These are phyloP conservation scores for Notodonta dromedarius DNA, from an alignment of 2,888 invertebrate genomes.

Conservation along the genomic window DNA sequence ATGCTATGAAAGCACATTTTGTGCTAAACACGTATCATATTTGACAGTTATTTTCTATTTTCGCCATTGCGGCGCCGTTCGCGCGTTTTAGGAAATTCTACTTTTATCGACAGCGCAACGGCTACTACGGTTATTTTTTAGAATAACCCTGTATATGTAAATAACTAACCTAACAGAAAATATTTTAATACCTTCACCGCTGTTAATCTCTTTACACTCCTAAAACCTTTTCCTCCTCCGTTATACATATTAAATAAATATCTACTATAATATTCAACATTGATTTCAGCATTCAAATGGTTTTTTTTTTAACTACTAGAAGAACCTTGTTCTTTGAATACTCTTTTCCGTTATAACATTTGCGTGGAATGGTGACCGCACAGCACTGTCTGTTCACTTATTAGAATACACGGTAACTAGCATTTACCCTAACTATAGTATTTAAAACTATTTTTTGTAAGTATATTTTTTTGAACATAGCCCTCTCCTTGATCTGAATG, in stretches of 20 bases:
- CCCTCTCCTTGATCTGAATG: neutral
- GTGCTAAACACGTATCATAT: too few species aligned
- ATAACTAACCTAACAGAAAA: neutral
- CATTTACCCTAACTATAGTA: slow-evolving; percentile 14
- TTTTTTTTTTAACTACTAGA: neutral
- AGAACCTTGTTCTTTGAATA: neutral
- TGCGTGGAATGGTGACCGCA: slow-evolving; percentile 11
- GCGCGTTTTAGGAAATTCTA: too few species aligned
- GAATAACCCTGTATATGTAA: neutral
- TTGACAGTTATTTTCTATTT: neutral
- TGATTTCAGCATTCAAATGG: neutral
- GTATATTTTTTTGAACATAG: slow-evolving; percentile 9
- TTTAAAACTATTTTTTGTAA: slow-evolving; percentile 13
- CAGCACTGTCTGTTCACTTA: slow-evolving; percentile 6
- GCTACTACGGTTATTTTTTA: neutral
- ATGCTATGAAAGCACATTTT: neutral
- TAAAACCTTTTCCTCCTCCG: neutral
- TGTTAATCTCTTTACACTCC: neutral
- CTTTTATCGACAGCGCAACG: neutral
- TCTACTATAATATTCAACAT: neutral
- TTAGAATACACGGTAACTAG: slow-evolving; percentile 8
- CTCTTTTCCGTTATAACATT: neutral
- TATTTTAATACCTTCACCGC: neutral
- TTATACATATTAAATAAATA: neutral
- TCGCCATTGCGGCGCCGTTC: neutral